Evolutionary conservation across 2,888 invertebrate genomes (phyloP).

Genomic region (Spodoptera picta): DNA sequence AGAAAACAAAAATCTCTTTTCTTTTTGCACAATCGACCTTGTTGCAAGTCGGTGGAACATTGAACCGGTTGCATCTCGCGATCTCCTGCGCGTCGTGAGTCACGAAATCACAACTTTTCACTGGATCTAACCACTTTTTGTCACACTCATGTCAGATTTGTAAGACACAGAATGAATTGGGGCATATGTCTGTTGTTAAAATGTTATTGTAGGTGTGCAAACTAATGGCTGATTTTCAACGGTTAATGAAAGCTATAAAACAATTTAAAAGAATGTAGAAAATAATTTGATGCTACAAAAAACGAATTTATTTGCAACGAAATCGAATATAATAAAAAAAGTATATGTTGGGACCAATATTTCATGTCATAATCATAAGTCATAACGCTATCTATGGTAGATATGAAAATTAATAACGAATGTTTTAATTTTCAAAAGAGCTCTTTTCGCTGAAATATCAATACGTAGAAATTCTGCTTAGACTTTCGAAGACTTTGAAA

Average conservation of each 20-base stretch:
- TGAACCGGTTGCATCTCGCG: conserved; percentile 33
- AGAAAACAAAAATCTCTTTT: conserved; percentile 1
- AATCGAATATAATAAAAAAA: too few relatives aligned
- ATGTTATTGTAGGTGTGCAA: too few relatives aligned
- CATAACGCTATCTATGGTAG: too few relatives aligned
- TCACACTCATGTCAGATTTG: conserved; percentile 1
- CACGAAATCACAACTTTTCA: conserved; percentile 7
- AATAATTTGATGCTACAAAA: too few relatives aligned
- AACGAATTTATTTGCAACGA: too few relatives aligned
- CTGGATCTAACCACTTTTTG: conserved; percentile 28
- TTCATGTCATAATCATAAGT: too few relatives aligned
- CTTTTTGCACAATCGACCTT: conserved; percentile 30
- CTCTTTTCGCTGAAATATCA: not conserved
- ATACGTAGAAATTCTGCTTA: not conserved
- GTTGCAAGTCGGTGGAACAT: conserved; percentile 11
- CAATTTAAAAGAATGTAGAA: too few relatives aligned
- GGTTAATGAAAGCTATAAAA: too few relatives aligned
- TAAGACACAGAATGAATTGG: not conserved
- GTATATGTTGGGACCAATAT: too few relatives aligned
- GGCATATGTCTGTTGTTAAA: conserved; percentile 3
- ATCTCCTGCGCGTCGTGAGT: conserved; percentile 22
- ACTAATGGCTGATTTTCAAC: too few relatives aligned
- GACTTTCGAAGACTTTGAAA: not conserved
- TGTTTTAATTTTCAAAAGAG: too few relatives aligned
- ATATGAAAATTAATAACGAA: too few relatives aligned